A percentile compares a stretch with the other conserved stretches of the same genome.
Conservation (phyloP, 2,113 vertebrate species). For the Melanostigma gelatinosum region DNA sequence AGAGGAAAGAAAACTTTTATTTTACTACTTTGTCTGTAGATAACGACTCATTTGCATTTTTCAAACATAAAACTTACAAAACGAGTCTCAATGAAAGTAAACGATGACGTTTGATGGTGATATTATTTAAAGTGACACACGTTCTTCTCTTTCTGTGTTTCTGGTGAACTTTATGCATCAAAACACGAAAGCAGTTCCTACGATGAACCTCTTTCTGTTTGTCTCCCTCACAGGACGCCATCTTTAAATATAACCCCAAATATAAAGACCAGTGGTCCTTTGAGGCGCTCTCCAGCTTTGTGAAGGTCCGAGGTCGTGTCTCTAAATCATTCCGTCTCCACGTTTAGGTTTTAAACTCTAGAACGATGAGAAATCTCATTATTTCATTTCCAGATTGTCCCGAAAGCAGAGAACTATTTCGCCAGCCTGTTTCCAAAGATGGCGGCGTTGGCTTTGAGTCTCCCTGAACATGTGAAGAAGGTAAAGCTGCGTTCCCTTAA, state of each 20-base stretch:
- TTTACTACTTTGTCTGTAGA: too few relatives aligned
- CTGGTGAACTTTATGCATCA: background rate
- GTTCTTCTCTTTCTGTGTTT: background rate
- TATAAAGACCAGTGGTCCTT: conserved; percentile 73
- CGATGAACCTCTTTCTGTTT: background rate
- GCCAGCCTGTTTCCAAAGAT: conserved; percentile 60
- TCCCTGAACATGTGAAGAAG: conserved; percentile 49
- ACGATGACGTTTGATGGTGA: too few relatives aligned
- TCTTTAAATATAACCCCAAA: conserved; percentile 71
- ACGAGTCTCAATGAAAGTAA: too few relatives aligned
- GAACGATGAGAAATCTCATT: background rate
- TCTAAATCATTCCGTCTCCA: background rate
- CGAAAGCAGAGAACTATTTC: background rate
- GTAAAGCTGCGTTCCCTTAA: conserved; percentile 41
- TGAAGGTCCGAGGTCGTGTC: conserved; percentile 56
- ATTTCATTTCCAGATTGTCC: conserved; percentile 21
- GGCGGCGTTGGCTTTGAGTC: conserved; percentile 67
- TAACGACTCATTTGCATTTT: too few relatives aligned
- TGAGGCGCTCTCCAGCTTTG: conserved; percentile 51
- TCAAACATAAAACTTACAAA: too few relatives aligned
- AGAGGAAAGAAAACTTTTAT: too few relatives aligned
- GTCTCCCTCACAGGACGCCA: conserved; percentile 57
- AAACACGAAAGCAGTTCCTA: background rate
- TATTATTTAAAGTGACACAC: too few relatives aligned
- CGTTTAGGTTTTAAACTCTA: background rate